Conservation (phyloP, 2,888 invertebrate species). For the Dryocosmus kuriphilus region DNA sequence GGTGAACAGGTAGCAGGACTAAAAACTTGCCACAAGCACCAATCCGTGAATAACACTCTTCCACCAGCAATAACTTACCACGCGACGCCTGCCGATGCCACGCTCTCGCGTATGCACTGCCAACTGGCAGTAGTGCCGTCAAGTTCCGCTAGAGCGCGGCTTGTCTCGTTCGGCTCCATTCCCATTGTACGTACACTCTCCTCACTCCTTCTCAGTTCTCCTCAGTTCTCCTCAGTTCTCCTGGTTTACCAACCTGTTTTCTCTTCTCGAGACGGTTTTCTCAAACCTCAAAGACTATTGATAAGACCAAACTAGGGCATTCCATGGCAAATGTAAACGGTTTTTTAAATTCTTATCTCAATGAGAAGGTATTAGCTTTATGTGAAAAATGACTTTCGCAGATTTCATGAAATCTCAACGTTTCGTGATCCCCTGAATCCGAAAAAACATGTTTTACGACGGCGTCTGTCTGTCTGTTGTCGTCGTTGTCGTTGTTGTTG, state of each 20-base stretch:
- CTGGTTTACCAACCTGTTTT: too few relatives aligned
- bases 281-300: background rate
- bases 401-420: too few relatives aligned
- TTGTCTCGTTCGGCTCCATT: slow-evolving; percentile 46
- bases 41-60: slow-evolving; percentile 6
- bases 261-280: background rate
- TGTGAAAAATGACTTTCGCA: too few relatives aligned
- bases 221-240: background rate
- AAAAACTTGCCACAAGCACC: slow-evolving; percentile 19
- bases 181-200: slow-evolving; percentile 1
- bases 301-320: background rate
- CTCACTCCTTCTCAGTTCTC: background rate
- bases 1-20: background rate
- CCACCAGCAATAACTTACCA: background rate
- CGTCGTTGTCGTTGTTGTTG: too few relatives aligned
- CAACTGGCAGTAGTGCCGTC: slow-evolving; percentile 43
- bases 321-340: background rate
- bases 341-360: background rate
- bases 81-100: slow-evolving; percentile 46
- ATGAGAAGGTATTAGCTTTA: too few relatives aligned
- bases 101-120: slow-evolving; percentile 50
- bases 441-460: too few relatives aligned
- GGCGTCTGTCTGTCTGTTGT: too few relatives aligned
- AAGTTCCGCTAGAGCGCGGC: slow-evolving; percentile 44
- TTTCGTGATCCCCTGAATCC: too few relatives aligned